Evolutionary conservation across 2,888 invertebrate genomes (phyloP).

Genomic region (Punctoribates punctum): DNA sequence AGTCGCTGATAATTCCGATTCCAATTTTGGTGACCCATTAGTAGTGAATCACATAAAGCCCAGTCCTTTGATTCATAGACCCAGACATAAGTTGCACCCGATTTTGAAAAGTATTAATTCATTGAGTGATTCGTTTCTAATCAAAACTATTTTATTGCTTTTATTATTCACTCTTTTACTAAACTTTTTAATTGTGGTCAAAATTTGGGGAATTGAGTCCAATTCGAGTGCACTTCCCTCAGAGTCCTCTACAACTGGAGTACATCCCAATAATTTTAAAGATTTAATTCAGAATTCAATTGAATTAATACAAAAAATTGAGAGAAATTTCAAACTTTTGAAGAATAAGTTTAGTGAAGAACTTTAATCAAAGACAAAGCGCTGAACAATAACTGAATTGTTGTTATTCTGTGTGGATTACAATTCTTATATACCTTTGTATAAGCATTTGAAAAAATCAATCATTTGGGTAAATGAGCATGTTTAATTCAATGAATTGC

Average conservation of each 20-base stretch:
- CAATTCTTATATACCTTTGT: too few relatives aligned
- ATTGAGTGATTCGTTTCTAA: not conserved
- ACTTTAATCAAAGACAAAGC: not conserved
- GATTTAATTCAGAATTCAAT: conserved; percentile 7
- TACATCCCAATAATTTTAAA: not conserved
- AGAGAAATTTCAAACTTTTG: not conserved
- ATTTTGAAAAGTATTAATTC: not conserved
- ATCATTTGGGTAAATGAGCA: too few relatives aligned
- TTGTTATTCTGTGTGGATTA: too few relatives aligned
- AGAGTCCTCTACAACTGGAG: not conserved
- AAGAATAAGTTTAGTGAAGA: not conserved
- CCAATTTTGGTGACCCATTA: not conserved
- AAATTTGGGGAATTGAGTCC: not conserved
- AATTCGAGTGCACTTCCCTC: not conserved
- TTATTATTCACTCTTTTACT: not conserved
- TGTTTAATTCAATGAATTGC: too few relatives aligned
- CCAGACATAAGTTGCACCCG: not conserved
- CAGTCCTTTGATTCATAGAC: too few relatives aligned
- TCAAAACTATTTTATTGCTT: not conserved
- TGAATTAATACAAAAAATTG: conserved; percentile 9
- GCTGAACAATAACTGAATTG: not conserved
- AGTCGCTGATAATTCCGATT: not conserved
- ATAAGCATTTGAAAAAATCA: too few relatives aligned
- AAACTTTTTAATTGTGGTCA: not conserved
- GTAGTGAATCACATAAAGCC: not conserved